Conservation (phyloP, 1,140 invertebrate genomes). For the Hylyphantes graminicola region DNA sequence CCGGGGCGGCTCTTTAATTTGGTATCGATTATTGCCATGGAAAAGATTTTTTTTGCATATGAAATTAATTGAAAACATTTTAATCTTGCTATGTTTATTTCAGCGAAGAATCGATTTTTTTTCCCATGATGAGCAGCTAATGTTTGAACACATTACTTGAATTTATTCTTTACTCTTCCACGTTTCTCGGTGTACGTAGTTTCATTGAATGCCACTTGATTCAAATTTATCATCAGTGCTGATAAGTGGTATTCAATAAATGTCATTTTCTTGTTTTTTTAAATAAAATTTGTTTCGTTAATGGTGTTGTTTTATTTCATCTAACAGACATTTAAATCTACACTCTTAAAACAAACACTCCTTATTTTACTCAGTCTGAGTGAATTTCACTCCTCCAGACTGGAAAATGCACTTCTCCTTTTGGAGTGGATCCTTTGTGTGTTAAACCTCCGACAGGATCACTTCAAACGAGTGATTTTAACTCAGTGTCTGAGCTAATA, state of each 20-base stretch:
- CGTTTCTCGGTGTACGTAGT: slow-evolving; percentile 48
- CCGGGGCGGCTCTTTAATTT: too few species aligned
- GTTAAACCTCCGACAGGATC: too few species aligned
- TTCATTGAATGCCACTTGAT: slow-evolving; percentile 37
- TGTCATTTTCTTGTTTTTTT: slow-evolving; percentile 11
- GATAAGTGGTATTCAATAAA: slow-evolving; percentile 17
- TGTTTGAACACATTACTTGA: slow-evolving; percentile 13
- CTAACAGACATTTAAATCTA: neutral
- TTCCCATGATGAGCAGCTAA: slow-evolving; percentile 40
- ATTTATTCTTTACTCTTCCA: slow-evolving; percentile 32
- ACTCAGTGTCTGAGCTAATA: too few species aligned
- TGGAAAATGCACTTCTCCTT: too few species aligned
- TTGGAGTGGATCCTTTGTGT: too few species aligned
- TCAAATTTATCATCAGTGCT: slow-evolving; percentile 19
- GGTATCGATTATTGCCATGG: too few species aligned
- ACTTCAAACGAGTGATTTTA: too few species aligned
- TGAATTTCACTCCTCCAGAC: too few species aligned
- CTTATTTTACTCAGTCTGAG: too few species aligned
- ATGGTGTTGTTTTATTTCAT: neutral
- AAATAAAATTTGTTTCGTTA: slow-evolving; percentile 34
- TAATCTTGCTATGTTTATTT: slow-evolving; percentile 45
- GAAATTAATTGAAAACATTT: neutral
- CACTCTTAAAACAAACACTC: too few species aligned
- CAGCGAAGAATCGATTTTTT: slow-evolving; percentile 38
- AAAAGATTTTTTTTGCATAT: too few species aligned